Evolutionary conservation across 2,797 vertebrate genomes (phyloP), one percentile per base, ranked within the genome.

Genomic region (Epinephelus coioides): DNA sequence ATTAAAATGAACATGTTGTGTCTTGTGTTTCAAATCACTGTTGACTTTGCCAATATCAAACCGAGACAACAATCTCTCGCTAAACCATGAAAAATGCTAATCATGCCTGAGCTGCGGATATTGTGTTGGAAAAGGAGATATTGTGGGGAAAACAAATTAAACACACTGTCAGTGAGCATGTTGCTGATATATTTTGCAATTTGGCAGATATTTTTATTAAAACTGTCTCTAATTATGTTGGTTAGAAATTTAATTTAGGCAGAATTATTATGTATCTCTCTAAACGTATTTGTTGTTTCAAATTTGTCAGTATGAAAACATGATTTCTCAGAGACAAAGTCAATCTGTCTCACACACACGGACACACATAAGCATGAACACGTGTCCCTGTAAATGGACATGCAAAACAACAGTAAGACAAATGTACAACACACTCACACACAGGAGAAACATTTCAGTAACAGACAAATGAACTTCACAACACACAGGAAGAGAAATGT

Each of bases 381-480:
- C 9, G 23, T 18, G 25, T 46, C 13, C 53, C 30, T 34, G 21
- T 55, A 81, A 57, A 64, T 21, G 13, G 11, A 74, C 47, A 25
- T 15, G 19, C 46, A 73, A 49, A 70, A 64, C 47, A 66, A 65
- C 25, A 54, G 55, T n/a, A 53, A 64, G 67, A 70, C 40, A 62
- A 53, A 74, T 74, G 59, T 18, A 23, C 11, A 56, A 60, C 27
- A n/a, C 40, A n/a, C 0, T 27, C 53, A 82, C 47, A 61, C 5
- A 38, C 27, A 61, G 4, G 54, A 4, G 44, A 21, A 53, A 11
- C 14, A 62, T 76, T 71, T 59, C 21, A n/a, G 63, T n/a, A 27
- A 38, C 2, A 61, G 13, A 69, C 40, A 74, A 64, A 79, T 69
- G 1, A 78, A 61, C 63, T 69, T 81, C 47, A 27, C 54, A 54